phyloP scores from a whole-genome alignment of 2,797 vertebrate species.

The Macroramphosus scolopax region DNA sequence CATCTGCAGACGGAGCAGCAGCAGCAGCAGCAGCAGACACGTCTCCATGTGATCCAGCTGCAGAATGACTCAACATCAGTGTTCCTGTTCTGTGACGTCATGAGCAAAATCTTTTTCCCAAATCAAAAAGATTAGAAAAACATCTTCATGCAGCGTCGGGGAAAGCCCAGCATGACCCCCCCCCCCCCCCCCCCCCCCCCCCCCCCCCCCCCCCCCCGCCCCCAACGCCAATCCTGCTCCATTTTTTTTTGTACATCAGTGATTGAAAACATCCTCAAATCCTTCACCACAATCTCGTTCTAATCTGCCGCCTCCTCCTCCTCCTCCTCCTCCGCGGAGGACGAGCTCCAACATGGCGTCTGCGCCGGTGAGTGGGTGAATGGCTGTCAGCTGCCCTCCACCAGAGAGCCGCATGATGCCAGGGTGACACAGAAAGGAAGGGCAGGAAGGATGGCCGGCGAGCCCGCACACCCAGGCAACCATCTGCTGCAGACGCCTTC shows the following conservation, averaged over 20 bases:
- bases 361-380: constrained; percentile 56
- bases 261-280: constrained; percentile 52
- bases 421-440: constrained; percentile 45
- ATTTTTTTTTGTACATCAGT: constrained; percentile 31
- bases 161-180: constrained; percentile 12
- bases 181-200: too few species aligned
- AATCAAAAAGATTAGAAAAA: constrained; percentile 8
- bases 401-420: constrained; percentile 52
- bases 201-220: too few species aligned
- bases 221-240: constrained; percentile 13
- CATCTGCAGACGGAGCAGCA: too few species aligned
- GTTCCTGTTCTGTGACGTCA: too few species aligned
- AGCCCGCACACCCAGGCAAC: constrained; percentile 60
- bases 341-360: constrained; percentile 50
- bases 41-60: too few species aligned
- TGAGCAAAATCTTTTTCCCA: constrained; percentile 3
- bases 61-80: too few species aligned
- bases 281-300: constrained; percentile 43
- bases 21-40: too few species aligned
- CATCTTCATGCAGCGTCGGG: constrained; percentile 1
- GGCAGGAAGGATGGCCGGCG: constrained; percentile 50
- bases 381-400: constrained; percentile 59
- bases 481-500: constrained; percentile 64
- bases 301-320: constrained; percentile 52
- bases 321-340: constrained; percentile 45